Percentiles rank a stretch among this genome's conserved stretches.
Conservation (phyloP, 2,888 invertebrate genomes). For the Agrochola lota region DNA sequence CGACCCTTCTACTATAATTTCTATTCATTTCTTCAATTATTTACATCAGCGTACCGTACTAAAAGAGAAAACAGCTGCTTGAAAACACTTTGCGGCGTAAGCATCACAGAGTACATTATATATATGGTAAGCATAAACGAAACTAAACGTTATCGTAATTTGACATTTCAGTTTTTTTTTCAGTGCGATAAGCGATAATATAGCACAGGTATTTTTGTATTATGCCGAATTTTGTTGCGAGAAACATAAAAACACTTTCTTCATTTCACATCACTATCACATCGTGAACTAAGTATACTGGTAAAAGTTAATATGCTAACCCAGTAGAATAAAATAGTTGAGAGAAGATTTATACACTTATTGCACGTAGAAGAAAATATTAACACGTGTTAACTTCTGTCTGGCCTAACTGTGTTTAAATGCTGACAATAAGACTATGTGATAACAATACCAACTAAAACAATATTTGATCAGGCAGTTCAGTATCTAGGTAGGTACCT, state of each 20-base stretch:
- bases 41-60: constrained; percentile 85
- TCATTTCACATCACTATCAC: constrained; percentile 21
- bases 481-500: not conserved
- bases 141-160: constrained; percentile 52
- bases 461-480: constrained; percentile 43
- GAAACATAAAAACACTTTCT: constrained; percentile 3
- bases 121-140: too few relatives aligned
- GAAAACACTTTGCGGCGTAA: constrained; percentile 49
- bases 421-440: constrained; percentile 31
- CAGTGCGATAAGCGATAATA: not conserved
- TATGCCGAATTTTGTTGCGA: constrained; percentile 25
- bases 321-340: not conserved
- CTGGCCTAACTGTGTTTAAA: constrained; percentile 8
- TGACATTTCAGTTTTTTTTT: constrained; percentile 54
- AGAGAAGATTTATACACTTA: not conserved
- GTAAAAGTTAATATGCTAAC: not conserved
- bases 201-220: constrained; percentile 41
- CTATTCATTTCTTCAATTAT: constrained; percentile 86
- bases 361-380: not conserved
- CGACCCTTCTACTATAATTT: constrained; percentile 83
- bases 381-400: constrained; percentile 23
- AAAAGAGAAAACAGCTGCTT: constrained; percentile 82
- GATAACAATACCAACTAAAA: constrained; percentile 33
- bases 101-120: too few relatives aligned
- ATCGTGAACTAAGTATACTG: constrained; percentile 2